Evolutionary conservation across 2,888 invertebrate species (phyloP).

Genomic region (Yponomeuta plumbellus): DNA sequence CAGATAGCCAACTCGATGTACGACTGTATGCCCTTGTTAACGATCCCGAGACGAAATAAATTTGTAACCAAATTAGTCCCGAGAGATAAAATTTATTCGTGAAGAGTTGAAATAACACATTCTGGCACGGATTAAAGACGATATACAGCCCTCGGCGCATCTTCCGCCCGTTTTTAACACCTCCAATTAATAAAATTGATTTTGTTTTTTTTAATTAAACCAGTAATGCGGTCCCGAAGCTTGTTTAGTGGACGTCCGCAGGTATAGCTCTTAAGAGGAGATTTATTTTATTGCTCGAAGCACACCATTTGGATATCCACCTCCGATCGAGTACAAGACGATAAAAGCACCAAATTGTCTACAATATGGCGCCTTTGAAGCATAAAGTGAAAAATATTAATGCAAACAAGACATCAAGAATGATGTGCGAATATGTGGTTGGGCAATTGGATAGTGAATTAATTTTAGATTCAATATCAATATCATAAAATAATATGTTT

Average conservation of each 20-base stretch:
- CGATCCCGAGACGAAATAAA: conserved; percentile 74
- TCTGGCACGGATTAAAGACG: conserved; percentile 71
- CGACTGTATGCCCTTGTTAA: conserved; percentile 71
- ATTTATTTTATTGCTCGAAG: conserved; percentile 74
- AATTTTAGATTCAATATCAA: no score
- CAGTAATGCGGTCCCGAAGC: conserved; percentile 55
- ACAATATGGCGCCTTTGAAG: conserved; percentile 48
- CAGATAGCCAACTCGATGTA: conserved; percentile 70
- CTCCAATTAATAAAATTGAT: conserved; percentile 77
- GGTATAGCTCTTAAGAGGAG: conserved; percentile 63
- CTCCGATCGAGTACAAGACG: conserved; percentile 41
- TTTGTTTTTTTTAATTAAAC: conserved; percentile 76
- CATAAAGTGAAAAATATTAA: conserved; percentile 51
- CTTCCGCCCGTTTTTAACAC: conserved; percentile 76
- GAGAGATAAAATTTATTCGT: conserved; percentile 75
- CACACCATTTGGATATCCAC: conserved; percentile 54
- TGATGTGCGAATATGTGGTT: not conserved
- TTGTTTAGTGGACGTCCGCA: conserved; percentile 56
- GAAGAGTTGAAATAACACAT: conserved; percentile 76
- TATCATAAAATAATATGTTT: no score
- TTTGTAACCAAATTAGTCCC: conserved; percentile 77
- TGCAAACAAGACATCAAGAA: conserved; percentile 24
- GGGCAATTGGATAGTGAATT: no score
- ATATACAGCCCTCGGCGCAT: conserved; percentile 68
- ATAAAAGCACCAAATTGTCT: conserved; percentile 42